Conservation (phyloP, 2,888 invertebrate species). For the Troides helena region DNA sequence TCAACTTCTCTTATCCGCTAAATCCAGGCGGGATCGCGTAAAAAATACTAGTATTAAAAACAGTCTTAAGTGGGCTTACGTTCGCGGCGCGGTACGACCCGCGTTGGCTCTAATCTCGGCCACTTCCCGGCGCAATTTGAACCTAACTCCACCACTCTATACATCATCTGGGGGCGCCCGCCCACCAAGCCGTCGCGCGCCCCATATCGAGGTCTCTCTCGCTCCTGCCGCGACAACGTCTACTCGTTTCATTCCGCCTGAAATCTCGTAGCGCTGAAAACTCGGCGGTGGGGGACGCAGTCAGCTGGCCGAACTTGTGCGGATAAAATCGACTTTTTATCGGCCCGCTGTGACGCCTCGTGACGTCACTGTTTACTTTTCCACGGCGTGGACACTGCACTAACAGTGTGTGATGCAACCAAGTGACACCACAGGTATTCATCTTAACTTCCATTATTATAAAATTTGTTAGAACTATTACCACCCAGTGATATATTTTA, state of each 20-base stretch:
- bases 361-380: slow-evolving; percentile 80
- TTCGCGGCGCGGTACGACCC: slow-evolving; percentile 82
- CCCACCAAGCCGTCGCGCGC: slow-evolving; percentile 71
- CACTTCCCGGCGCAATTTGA: slow-evolving; percentile 88
- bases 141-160: slow-evolving; percentile 87
- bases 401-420: slow-evolving; percentile 20
- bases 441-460: neutral
- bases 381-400: slow-evolving; percentile 40
- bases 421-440: slow-evolving; percentile 13
- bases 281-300: slow-evolving; percentile 61
- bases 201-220: slow-evolving; percentile 56
- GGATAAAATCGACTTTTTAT: slow-evolving; percentile 80
- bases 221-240: slow-evolving; percentile 33
- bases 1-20: slow-evolving; percentile 77
- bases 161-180: slow-evolving; percentile 82
- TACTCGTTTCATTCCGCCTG: slow-evolving; percentile 55
- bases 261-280: slow-evolving; percentile 72
- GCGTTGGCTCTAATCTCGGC: slow-evolving; percentile 85
- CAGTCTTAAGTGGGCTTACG: slow-evolving; percentile 86
- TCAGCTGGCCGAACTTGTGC: slow-evolving; percentile 80
- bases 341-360: slow-evolving; percentile 74
- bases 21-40: slow-evolving; percentile 80
- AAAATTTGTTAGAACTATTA: neutral
- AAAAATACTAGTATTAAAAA: slow-evolving; percentile 87
- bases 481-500: neutral